A percentile compares a stretch with the other conserved stretches of the same genome.
These are phyloP conservation scores for Clanis bilineata DNA, from an alignment of 2,888 invertebrate genomes.

Conservation along the genomic window DNA sequence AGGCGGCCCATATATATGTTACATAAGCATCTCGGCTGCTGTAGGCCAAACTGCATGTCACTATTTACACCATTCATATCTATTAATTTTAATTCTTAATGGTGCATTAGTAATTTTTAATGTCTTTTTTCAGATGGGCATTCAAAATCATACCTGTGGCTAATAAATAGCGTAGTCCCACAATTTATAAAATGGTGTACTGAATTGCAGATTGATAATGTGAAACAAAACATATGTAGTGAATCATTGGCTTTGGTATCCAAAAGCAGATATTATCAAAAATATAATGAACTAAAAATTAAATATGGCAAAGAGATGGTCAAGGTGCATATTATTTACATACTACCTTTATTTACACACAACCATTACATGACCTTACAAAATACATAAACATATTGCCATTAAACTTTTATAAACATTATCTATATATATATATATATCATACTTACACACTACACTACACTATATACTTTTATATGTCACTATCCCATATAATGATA, in stretches of 20 bases:
- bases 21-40: no score
- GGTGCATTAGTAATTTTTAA: constrained; percentile 8
- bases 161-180: constrained; percentile 78
- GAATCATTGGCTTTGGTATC: constrained; percentile 86
- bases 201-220: constrained; percentile 46
- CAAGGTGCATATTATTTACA: constrained; percentile 62
- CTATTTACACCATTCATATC: no score
- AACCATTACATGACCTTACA: no score
- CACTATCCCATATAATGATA: no score
- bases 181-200: constrained; percentile 85
- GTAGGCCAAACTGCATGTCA: no score
- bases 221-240: constrained; percentile 41
- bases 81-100: background rate
- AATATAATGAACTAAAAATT: constrained; percentile 88
- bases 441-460: background rate
- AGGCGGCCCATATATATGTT: no score
- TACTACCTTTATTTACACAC: no score
- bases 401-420: no score
- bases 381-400: no score
- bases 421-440: background rate
- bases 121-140: constrained; percentile 43
- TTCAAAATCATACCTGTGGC: constrained; percentile 73
- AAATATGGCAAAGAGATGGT: constrained; percentile 90
- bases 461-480: background rate
- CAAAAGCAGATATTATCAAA: constrained; percentile 85